Evolutionary conservation across 53 echinoderm and acorn worm species (phyloP).

Genomic region (Luidia sarsii): DNA sequence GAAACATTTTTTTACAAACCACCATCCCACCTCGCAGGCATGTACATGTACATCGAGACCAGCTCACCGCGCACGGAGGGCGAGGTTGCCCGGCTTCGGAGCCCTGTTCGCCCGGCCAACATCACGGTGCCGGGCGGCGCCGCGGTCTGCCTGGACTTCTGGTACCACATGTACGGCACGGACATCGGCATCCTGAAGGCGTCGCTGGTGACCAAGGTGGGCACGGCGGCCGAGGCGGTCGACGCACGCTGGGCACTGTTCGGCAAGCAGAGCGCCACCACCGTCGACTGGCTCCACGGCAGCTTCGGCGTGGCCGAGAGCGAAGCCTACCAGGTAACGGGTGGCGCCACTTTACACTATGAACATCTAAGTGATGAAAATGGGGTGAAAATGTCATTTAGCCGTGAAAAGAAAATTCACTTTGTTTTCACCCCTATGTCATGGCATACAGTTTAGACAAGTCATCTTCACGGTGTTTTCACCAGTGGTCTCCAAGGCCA

Average conservation of each 20-base stretch:
- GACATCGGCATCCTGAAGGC: constrained; percentile 61
- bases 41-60: constrained; percentile 78
- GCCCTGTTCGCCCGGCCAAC: constrained; percentile 33
- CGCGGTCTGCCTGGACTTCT: constrained; percentile 70
- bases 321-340: constrained; percentile 20
- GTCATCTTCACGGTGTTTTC: too few relatives aligned
- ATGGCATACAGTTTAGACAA: too few relatives aligned
- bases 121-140: constrained; percentile 18
- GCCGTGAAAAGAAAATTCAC: too few relatives aligned
- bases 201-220: constrained; percentile 40
- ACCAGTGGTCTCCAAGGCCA: too few relatives aligned
- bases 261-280: constrained; percentile 39
- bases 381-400: too few relatives aligned
- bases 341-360: too few relatives aligned
- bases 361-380: too few relatives aligned
- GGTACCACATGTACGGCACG: constrained; percentile 77
- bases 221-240: neutral
- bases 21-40: constrained; percentile 52
- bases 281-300: constrained; percentile 27
- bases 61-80: constrained; percentile 40
- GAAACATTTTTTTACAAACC: too few relatives aligned
- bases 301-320: constrained; percentile 29
- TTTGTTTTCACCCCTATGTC: too few relatives aligned
- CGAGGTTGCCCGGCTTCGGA: constrained; percentile 54
- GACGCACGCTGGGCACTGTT: constrained; percentile 14